phyloP scores from a whole-genome alignment of 2,797 vertebrate species.

The Holocentrus rufus region DNA sequence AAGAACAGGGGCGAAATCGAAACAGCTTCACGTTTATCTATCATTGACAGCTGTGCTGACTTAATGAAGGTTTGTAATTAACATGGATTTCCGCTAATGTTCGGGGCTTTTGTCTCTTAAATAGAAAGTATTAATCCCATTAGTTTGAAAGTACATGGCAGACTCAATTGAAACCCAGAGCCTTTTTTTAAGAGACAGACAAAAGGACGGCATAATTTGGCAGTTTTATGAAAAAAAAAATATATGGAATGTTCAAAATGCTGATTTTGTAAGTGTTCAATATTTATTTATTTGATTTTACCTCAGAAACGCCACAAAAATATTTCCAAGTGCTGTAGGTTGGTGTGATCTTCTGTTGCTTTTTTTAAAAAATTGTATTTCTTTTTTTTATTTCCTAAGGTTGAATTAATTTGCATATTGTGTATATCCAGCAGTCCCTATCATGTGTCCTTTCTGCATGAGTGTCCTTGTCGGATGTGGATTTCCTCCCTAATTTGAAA shows the following conservation, averaged over 20 bases:
- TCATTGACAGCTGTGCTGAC: conserved; percentile 85
- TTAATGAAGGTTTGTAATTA: conserved; percentile 89
- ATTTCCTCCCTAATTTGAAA: conserved; percentile 71
- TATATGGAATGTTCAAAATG: conserved; percentile 5
- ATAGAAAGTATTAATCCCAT: conserved; percentile 84
- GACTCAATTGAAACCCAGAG: conserved; percentile 54
- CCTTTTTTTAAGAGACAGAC: conserved; percentile 34
- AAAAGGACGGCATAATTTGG: conserved; percentile 29
- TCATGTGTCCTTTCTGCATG: conserved; percentile 71
- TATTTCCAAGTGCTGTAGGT: not conserved
- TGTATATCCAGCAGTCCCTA: conserved; percentile 52
- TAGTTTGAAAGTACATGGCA: conserved; percentile 70
- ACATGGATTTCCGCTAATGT: conserved; percentile 87
- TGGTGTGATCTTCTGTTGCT: conserved; percentile 43
- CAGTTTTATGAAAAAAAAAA: conserved; percentile 7
- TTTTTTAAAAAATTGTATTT: conserved; percentile 9
- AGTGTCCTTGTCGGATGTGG: conserved; percentile 71
- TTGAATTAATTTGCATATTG: conserved; percentile 69
- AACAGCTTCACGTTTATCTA: conserved; percentile 83
- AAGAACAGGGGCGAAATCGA: conserved; percentile 77
- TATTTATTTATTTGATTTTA: conserved; percentile 16
- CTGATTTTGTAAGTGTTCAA: not conserved
- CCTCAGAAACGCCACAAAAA: conserved; percentile 1
- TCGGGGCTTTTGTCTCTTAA: conserved; percentile 85
- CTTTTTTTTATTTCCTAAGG: conserved; percentile 31